phyloP scores from a whole-genome alignment of 2,113 vertebrate genomes.

The Passer montanus region DNA sequence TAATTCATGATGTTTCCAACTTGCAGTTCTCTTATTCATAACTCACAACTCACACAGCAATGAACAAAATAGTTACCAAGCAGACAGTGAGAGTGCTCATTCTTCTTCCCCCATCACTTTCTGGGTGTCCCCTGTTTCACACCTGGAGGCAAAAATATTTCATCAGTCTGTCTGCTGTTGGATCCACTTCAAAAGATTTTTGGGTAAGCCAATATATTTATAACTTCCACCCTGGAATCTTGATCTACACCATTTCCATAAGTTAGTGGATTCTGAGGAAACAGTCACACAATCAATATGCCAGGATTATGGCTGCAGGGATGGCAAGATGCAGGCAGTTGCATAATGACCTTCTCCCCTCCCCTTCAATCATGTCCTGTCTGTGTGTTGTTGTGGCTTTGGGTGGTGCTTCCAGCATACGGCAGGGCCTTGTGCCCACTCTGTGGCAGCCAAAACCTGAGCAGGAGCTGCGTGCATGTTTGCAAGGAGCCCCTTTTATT shows the following conservation, averaged over 20 bases:
- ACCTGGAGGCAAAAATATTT: neutral
- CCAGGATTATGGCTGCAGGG: neutral
- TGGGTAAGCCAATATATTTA: neutral
- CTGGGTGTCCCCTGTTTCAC: neutral
- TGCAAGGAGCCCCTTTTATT: neutral
- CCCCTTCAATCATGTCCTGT: neutral
- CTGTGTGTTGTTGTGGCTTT: rapidly evolving
- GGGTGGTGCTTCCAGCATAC: rapidly evolving
- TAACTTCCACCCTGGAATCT: neutral
- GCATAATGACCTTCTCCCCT: neutral
- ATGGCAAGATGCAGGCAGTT: neutral
- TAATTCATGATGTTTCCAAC: neutral
- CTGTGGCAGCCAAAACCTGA: neutral
- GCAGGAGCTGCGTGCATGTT: neutral
- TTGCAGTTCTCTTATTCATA: neutral
- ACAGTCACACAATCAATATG: rapidly evolving
- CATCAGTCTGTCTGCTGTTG: neutral
- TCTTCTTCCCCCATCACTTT: neutral
- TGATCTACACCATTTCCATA: neutral
- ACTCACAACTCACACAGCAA: neutral
- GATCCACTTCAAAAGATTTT: neutral
- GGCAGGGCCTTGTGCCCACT: neutral
- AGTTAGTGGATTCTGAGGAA: neutral
- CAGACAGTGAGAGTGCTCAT: neutral
- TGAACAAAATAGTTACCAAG: neutral